Conservation (phyloP, 2,113 vertebrate species). For the Solea senegalensis region DNA sequence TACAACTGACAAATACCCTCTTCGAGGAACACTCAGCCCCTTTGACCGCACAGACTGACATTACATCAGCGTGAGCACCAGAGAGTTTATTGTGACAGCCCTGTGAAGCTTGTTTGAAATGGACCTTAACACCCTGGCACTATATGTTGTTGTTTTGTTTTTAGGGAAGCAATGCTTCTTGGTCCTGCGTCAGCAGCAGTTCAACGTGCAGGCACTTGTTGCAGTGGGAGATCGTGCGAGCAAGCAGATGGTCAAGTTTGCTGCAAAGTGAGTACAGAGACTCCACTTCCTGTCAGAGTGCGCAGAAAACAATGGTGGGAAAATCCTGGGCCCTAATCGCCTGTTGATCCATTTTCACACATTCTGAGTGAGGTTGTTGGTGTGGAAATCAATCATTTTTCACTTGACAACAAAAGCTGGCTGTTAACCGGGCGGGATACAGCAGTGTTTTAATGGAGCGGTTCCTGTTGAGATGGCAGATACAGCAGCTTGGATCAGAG, state of each 20-base stretch:
- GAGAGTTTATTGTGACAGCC: conserved; percentile 32
- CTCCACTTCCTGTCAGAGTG: conserved; percentile 90
- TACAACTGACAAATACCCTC: conserved; percentile 12
- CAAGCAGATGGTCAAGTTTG: conserved; percentile 99
- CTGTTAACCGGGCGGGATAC: conserved; percentile 61
- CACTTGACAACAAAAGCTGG: conserved; percentile 74
- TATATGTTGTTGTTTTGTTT: conserved; percentile 72
- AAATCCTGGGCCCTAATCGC: conserved; percentile 82
- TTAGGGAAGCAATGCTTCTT: conserved; percentile 98
- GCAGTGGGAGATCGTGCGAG: conserved; percentile 97
- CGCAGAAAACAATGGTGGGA: conserved; percentile 97
- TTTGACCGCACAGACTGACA: conserved; percentile 11
- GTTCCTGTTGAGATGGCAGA: conserved; percentile 75
- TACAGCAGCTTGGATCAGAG: conserved; percentile 48
- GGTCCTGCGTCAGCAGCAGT: conserved; percentile 98
- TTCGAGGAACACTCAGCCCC: background rate
- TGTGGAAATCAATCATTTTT: conserved; percentile 86
- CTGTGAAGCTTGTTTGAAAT: conserved; percentile 1
- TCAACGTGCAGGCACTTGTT: conserved; percentile 95
- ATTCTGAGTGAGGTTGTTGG: conserved; percentile 75
- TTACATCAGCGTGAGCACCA: conserved; percentile 10
- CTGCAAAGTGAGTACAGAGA: conserved; percentile 96
- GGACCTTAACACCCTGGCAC: conserved; percentile 43
- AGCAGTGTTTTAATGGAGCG: conserved; percentile 66
- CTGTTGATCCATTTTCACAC: conserved; percentile 89